A percentile compares a stretch with the other conserved stretches of the same genome.
These are phyloP conservation scores for Otolemur garnettii DNA, from an alignment of 2,113 vertebrate species.

Conservation along the genomic window DNA sequence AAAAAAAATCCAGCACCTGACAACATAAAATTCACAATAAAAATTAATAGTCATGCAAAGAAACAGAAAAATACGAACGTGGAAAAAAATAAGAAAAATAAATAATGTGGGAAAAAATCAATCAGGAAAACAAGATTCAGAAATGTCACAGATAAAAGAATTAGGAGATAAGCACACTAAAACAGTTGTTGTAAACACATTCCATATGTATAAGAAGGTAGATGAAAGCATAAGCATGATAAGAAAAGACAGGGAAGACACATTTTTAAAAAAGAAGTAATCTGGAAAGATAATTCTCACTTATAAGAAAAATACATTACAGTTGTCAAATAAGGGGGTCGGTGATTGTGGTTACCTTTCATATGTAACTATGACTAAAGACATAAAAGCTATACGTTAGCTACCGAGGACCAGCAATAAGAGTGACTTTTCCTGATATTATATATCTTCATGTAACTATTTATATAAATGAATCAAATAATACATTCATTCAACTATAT, in stretches of 20 bases:
- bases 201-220: background rate
- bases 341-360: background rate
- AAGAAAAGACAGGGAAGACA: background rate
- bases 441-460: background rate
- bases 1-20: background rate
- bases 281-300: slow-evolving; percentile 12
- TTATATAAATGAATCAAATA: slow-evolving; percentile 28
- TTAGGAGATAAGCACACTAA: background rate
- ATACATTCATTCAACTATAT: background rate
- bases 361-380: background rate
- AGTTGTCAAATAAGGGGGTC: background rate
- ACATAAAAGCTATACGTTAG: background rate
- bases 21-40: slow-evolving; percentile 23
- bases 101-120: background rate
- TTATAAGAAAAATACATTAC: slow-evolving; percentile 35
- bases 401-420: background rate
- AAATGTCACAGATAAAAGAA: slow-evolving; percentile 39
- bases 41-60: background rate
- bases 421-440: background rate
- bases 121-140: background rate
- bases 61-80: background rate
- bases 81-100: no score
- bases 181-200: background rate
- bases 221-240: background rate
- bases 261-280: background rate